Conservation (phyloP, 2,113 vertebrate genomes). For the Ceratotherium simum region DNA sequence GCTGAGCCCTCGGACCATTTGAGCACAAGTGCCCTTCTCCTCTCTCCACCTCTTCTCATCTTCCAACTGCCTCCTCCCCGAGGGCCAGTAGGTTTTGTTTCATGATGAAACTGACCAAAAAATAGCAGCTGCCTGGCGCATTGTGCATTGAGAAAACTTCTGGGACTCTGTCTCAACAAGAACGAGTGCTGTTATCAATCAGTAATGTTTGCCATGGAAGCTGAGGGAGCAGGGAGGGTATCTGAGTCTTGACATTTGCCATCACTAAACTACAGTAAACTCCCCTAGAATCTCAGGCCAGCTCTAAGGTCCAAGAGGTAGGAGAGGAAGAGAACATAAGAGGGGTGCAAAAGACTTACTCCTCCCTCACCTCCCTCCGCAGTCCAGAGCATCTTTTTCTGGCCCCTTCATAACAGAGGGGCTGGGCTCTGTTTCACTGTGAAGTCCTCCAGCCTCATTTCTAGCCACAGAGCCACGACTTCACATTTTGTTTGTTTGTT, state of each 20-base stretch:
- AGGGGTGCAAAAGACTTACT: not conserved
- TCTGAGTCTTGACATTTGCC: not conserved
- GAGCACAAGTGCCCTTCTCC: not conserved
- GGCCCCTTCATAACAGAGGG: not conserved
- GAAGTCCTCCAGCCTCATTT: constrained; percentile 26
- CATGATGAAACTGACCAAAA: constrained; percentile 33
- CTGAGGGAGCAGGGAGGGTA: not conserved
- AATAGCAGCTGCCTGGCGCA: not conserved
- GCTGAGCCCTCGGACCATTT: not conserved
- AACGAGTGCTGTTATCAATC: not conserved
- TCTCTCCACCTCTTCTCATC: not conserved
- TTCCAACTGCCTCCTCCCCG: not conserved
- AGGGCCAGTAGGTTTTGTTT: not conserved
- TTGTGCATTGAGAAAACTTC: constrained; percentile 25
- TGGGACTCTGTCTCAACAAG: not conserved
- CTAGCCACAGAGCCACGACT: not conserved
- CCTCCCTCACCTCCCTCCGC: not conserved
- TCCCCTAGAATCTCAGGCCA: constrained; percentile 2
- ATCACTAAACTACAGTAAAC: constrained; percentile 9
- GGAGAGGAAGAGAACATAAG: not conserved
- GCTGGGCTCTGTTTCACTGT: not conserved
- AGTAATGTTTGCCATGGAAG: not conserved
- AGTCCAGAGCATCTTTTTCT: not conserved
- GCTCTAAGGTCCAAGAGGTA: not conserved
- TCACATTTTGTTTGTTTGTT: not conserved